Percentiles rank a stretch among this genome's conserved stretches.
Conservation (phyloP, 2,888 invertebrate genomes). For the Agonopterix heracliana region DNA sequence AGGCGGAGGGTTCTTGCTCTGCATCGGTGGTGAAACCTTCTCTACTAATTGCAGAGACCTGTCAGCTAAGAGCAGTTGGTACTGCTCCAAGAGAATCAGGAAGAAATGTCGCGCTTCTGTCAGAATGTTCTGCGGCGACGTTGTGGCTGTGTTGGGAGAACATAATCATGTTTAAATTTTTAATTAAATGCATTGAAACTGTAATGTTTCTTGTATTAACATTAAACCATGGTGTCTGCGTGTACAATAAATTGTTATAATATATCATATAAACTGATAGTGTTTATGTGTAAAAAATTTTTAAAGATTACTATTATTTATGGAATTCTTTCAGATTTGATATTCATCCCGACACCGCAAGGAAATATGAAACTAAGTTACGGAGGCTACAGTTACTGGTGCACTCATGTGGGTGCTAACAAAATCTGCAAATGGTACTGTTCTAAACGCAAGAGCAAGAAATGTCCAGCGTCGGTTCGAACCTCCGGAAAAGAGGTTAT, state of each 20-base stretch:
- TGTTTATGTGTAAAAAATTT: background rate
- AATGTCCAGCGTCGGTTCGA: conserved; percentile 38
- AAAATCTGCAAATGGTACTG: background rate
- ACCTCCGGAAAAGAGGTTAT: conserved; percentile 15
- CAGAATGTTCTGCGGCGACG: conserved; percentile 13
- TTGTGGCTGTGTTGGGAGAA: conserved; percentile 18
- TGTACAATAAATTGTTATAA: background rate
- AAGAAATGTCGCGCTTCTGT: conserved; percentile 9
- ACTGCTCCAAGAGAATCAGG: conserved; percentile 27
- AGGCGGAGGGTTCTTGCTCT: conserved; percentile 24
- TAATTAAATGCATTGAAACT: background rate
- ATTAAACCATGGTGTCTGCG: background rate
- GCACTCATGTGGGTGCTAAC: background rate
- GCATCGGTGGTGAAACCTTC: conserved; percentile 21
- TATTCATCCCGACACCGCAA: background rate
- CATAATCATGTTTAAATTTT: conserved; percentile 25
- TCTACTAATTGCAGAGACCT: conserved; percentile 20
- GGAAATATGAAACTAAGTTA: background rate
- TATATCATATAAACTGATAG: background rate
- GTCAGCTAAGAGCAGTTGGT: conserved; percentile 22
- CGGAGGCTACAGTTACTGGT: background rate
- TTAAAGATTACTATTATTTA: background rate
- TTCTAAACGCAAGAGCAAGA: background rate
- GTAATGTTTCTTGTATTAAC: background rate
- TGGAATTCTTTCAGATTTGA: background rate